Conservation (phyloP, 2,888 invertebrate genomes). For the Linnaemya tessellans region DNA sequence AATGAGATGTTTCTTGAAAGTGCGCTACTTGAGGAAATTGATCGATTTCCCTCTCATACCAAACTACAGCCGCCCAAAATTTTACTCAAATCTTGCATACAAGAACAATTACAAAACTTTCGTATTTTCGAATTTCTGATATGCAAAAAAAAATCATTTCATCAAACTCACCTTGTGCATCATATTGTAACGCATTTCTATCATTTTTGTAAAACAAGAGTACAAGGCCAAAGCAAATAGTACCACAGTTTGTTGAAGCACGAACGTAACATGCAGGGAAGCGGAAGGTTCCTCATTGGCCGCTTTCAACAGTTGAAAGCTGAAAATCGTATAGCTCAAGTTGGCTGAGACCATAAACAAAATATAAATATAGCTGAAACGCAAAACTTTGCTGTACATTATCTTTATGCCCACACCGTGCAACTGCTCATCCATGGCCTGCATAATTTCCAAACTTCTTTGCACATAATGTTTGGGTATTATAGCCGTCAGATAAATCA, state of each 20-base stretch:
- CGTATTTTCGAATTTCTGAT: too few species aligned
- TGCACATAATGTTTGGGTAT: slow-evolving; percentile 79
- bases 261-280: slow-evolving; percentile 79
- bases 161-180: slow-evolving; percentile 79
- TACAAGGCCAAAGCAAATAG: slow-evolving; percentile 77
- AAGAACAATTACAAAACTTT: background rate
- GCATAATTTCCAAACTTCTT: slow-evolving; percentile 77
- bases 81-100: too few species aligned
- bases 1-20: too few species aligned
- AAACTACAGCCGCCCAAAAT: too few species aligned
- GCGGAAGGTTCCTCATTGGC: slow-evolving; percentile 76
- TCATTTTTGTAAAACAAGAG: slow-evolving; percentile 77
- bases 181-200: slow-evolving; percentile 80
- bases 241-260: slow-evolving; percentile 81
- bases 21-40: too few species aligned
- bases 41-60: too few species aligned
- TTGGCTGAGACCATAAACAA: slow-evolving; percentile 77
- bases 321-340: slow-evolving; percentile 77
- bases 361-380: slow-evolving; percentile 78
- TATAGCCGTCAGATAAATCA: slow-evolving; percentile 80
- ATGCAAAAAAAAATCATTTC: background rate
- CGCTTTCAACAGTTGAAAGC: slow-evolving; percentile 78
- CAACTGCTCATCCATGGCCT: slow-evolving; percentile 78
- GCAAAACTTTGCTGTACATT: slow-evolving; percentile 80
- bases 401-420: slow-evolving; percentile 80